Evolutionary conservation across 2,888 invertebrate species (phyloP), one percentile per base, ranked within the genome.

Genomic region (Patella depressa): DNA sequence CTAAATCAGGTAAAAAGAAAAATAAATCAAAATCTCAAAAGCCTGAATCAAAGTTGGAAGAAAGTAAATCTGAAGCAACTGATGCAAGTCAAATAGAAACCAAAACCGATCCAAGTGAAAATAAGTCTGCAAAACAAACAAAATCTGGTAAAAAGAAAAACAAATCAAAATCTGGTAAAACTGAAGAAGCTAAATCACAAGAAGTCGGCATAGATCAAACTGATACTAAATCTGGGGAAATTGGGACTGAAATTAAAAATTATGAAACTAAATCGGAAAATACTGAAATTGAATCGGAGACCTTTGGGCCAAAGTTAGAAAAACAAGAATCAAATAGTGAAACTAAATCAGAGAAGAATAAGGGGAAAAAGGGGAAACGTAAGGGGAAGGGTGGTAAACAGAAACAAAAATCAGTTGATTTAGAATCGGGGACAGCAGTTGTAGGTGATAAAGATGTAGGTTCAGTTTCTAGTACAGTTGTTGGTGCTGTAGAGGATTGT

Each of bases 391-490:
- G 53, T 53, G 73, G 53, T 71, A 76, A 72, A n/a, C 57, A n/a
- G 19, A 14, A 34, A 17, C 15, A n/a, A 29, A 71, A 72, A 45
- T 69, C 15, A 74, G 72, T 34, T 59, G 80, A 74, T 76, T 34
- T 53, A 11, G 24, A 24, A 34, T 34, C 19, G 11, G 53, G 17
- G 71, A 69, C 53, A 72, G 29, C 71, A 69, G 53, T 53, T 12
- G 73, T 24, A 7, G 57, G 45, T 24, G 24, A 55, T 15, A 53
- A 65, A 9, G 53, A 24, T 53, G 57, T 19, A 72, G 73, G 71
- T 15, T 72, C 73, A 53, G 59, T 15, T n/a, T n/a, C 57, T 24
- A 53, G 59, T 15, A 19, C 34, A n/a, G 14, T 73, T 53, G 57
- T 34, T 29, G 76, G 24, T 53, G 15, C 69, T 55, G 55, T 17